Evolutionary conservation across 2,113 vertebrate genomes (phyloP), one percentile per base, ranked within the genome.

Genomic region (Halcyon malimbica): DNA sequence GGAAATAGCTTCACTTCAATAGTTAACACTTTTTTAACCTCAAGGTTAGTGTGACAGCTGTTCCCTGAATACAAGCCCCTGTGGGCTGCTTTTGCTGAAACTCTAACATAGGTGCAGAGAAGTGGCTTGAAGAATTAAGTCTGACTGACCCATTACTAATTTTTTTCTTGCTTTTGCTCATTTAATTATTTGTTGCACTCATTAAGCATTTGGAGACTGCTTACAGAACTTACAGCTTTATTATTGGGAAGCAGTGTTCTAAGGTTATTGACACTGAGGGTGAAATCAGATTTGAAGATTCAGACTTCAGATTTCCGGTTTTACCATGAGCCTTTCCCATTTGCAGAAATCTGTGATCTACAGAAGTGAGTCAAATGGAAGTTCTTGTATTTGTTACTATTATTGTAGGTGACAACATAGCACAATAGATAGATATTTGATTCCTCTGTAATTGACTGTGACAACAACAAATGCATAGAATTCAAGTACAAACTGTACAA

Each of bases 391-490:
- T 67, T 54, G 8, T 78, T 62, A 80, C 8, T 46, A 23, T 68
- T 93, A 50, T 51, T 79, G 53, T 50, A 39, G 56, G 46, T 71
- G 51, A 18, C 73, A 88, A 28, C 41, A 44, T 33, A 67, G 23
- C 67, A 64, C 2, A 18, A 37, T 41, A 80, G 54, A 93, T 54
- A 95, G 96, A 91, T 97, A 92, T n/a, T 94, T 95, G 83, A 86
- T 97, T 97, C 94, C 86, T 96, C 77, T 95, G 10, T 85, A 96
- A 95, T 97, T 96, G 96, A 91, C 97, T 97, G 83, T 97, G 96
- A 94, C 83, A 93, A 91, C 80, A 92, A 74, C 8, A 23, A 97
- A 90, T 90, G 91, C 75, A 41, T 91, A 83, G 90, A 97, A 95
- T 93, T 95, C 3, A 2, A 95, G 83, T 94, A 79, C 82, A 95